phyloP scores from a whole-genome alignment of 2,113 vertebrate genomes.

The Grammomys surdaster region DNA sequence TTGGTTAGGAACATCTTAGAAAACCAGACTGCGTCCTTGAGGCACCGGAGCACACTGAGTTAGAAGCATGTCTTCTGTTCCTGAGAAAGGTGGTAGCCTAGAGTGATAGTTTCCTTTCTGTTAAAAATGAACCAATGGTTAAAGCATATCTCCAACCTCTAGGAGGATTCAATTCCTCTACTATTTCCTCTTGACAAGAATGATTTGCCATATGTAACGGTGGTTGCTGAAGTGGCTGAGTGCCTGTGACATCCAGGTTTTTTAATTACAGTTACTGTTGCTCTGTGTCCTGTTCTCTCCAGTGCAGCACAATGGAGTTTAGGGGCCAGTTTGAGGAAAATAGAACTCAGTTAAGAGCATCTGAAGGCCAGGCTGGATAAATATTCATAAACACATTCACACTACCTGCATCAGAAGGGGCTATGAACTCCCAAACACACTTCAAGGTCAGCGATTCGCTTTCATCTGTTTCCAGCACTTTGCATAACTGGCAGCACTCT shows the following conservation, averaged over 20 bases:
- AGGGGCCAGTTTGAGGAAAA: constrained; percentile 15
- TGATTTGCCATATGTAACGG: not conserved
- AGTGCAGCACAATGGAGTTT: constrained; percentile 4
- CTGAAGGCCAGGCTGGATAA: constrained; percentile 49
- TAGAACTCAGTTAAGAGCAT: not conserved
- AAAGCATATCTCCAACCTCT: not conserved
- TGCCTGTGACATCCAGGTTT: not conserved
- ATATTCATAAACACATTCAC: constrained; percentile 38
- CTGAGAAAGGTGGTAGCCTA: not conserved
- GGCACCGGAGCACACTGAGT: not conserved
- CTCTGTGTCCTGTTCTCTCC: constrained; percentile 29
- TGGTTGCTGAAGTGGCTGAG: not conserved
- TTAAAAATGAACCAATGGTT: not conserved
- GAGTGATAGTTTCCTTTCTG: not conserved
- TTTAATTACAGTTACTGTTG: not conserved
- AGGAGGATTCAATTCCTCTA: not conserved
- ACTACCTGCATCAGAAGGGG: constrained; percentile 59
- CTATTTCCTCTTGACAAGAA: not conserved
- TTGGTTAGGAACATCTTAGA: not conserved
- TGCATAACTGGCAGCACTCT: constrained; percentile 68
- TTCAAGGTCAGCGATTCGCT: constrained; percentile 71
- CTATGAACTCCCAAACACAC: constrained; percentile 47
- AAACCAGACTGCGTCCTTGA: not conserved
- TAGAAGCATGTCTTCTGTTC: not conserved
- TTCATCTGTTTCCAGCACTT: constrained; percentile 69